Evolutionary conservation across 2,797 vertebrate genomes (phyloP).

Genomic region (Microchirus variegatus): DNA sequence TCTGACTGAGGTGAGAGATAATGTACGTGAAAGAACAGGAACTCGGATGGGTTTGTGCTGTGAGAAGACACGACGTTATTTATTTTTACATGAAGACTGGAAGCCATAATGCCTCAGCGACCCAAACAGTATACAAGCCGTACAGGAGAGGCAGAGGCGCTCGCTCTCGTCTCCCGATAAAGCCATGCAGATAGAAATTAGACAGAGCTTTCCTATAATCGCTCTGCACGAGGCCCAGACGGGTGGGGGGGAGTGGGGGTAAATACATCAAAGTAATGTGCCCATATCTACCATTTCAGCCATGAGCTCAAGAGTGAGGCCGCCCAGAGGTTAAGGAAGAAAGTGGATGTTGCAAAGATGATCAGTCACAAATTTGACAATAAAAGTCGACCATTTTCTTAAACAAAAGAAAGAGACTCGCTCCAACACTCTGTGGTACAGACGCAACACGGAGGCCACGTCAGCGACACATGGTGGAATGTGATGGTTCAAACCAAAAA

Average conservation of each 20-base stretch:
- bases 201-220: slow-evolving; percentile 55
- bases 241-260: no score
- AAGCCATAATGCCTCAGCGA: slow-evolving; percentile 52
- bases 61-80: slow-evolving; percentile 39
- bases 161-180: slow-evolving; percentile 50
- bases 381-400: slow-evolving; percentile 9
- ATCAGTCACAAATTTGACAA: slow-evolving; percentile 24
- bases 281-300: slow-evolving; percentile 45
- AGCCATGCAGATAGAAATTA: slow-evolving; percentile 75
- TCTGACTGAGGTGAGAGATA: slow-evolving; percentile 33
- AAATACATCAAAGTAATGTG: slow-evolving; percentile 59
- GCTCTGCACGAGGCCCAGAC: slow-evolving; percentile 49
- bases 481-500: slow-evolving; percentile 21
- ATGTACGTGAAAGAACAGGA: slow-evolving; percentile 35
- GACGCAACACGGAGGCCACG: slow-evolving; percentile 28
- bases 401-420: neutral
- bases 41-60: slow-evolving; percentile 55
- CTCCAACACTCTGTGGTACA: slow-evolving; percentile 50
- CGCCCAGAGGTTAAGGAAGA: slow-evolving; percentile 34
- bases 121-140: slow-evolving; percentile 26
- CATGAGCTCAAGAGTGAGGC: slow-evolving; percentile 23
- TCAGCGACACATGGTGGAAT: slow-evolving; percentile 50
- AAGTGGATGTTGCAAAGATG: slow-evolving; percentile 41
- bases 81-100: slow-evolving; percentile 50
- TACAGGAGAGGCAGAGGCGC: slow-evolving; percentile 27